phyloP scores from a whole-genome alignment of 2,888 invertebrate genomes.

The Polia nebulosa region DNA sequence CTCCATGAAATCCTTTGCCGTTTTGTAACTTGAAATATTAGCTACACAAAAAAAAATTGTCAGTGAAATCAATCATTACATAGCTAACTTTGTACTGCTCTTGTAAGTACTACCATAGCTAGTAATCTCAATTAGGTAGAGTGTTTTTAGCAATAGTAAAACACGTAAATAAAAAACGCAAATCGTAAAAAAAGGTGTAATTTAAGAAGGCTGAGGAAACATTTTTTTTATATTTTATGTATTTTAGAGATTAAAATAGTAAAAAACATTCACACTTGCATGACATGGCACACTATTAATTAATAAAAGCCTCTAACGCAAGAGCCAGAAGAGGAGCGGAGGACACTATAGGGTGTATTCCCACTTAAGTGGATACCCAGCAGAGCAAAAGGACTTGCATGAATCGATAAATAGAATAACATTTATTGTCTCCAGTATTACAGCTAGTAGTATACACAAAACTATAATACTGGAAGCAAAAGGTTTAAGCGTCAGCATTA shows the following conservation, averaged over 20 bases:
- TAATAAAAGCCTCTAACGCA: neutral
- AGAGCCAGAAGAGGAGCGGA: neutral
- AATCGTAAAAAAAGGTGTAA: slow-evolving; percentile 36
- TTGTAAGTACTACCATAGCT: too few species aligned
- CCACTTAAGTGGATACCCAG: neutral
- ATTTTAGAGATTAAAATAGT: slow-evolving; percentile 13
- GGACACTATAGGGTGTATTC: neutral
- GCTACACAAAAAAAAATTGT: too few species aligned
- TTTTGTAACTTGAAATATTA: too few species aligned
- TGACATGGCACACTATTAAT: slow-evolving; percentile 23
- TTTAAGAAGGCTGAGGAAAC: slow-evolving; percentile 37
- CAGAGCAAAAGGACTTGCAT: neutral
- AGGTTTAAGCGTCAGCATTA: too few species aligned
- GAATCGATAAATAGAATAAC: too few species aligned
- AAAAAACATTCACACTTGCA: slow-evolving; percentile 21
- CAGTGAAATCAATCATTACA: too few species aligned
- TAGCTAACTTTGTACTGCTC: too few species aligned
- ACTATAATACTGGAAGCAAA: too few species aligned
- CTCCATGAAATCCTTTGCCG: too few species aligned
- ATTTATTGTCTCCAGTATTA: too few species aligned
- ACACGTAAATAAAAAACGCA: slow-evolving; percentile 25
- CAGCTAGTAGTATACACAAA: too few species aligned
- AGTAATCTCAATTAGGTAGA: too few species aligned
- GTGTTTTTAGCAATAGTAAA: neutral
- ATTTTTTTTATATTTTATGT: slow-evolving; percentile 21